A percentile compares a stretch with the other conserved stretches of the same genome.
Conservation (phyloP, 2,113 vertebrate genomes). For the Ameiurus melas region DNA sequence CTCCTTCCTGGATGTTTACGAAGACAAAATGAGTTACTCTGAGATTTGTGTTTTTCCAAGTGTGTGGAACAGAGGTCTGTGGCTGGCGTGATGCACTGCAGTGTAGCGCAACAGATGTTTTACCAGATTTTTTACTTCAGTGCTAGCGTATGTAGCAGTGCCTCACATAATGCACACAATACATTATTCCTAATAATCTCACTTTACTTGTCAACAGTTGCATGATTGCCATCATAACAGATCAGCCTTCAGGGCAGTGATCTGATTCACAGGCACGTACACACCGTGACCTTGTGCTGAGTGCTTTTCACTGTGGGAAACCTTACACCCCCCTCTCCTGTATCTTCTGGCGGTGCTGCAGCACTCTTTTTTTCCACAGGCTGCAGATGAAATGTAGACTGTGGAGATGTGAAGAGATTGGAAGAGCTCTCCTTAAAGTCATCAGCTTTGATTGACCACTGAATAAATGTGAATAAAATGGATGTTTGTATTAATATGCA, state of each 20-base stretch:
- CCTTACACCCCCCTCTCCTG: conserved; percentile 20
- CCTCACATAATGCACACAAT: not conserved
- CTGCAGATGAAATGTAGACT: not conserved
- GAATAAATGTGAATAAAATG: not conserved
- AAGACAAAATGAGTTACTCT: not conserved
- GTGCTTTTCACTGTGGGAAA: conserved; percentile 34
- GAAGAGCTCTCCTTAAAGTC: not conserved
- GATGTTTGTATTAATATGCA: not conserved
- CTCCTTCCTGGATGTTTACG: conserved; percentile 2
- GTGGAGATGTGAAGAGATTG: not conserved
- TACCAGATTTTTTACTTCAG: not conserved
- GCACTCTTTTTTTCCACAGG: conserved; percentile 25
- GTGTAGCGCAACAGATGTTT: conserved; percentile 21
- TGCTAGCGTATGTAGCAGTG: not conserved
- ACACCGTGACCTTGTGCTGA: conserved; percentile 30
- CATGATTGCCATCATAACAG: conserved; percentile 14
- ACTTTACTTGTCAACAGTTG: conserved; percentile 3
- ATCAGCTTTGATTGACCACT: not conserved
- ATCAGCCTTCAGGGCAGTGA: conserved; percentile 4
- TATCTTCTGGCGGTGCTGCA: conserved; percentile 10
- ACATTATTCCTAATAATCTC: not conserved
- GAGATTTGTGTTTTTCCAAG: too few species aligned
- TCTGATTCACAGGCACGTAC: conserved; percentile 4
- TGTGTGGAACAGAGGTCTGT: not conserved
- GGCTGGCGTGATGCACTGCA: not conserved